These are phyloP conservation scores for Distichodus sexfasciatus DNA, from an alignment of 2,797 vertebrate genomes.

Conservation along the genomic window DNA sequence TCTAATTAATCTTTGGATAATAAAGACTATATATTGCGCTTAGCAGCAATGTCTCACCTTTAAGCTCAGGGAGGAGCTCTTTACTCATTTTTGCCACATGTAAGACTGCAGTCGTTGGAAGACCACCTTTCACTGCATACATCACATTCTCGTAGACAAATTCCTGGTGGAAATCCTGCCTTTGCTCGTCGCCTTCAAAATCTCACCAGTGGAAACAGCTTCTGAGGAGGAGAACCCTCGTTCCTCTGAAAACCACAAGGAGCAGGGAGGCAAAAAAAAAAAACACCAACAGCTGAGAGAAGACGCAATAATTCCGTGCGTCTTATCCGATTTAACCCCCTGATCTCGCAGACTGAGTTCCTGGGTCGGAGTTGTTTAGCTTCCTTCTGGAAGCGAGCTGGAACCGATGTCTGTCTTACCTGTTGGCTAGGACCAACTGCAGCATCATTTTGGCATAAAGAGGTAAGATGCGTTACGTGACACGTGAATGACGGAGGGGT, in stretches of 20 bases:
- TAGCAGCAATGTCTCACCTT: conserved; percentile 29
- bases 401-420: background rate
- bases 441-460: background rate
- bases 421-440: background rate
- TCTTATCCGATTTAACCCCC: background rate
- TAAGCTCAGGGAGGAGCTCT: conserved; percentile 46
- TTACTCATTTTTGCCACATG: conserved; percentile 45
- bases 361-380: background rate
- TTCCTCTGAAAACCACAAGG: conserved; percentile 5
- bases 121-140: conserved; percentile 36
- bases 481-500: too few relatives aligned
- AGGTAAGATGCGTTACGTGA: too few relatives aligned
- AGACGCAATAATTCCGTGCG: background rate
- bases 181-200: conserved; percentile 38
- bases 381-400: background rate
- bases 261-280: background rate
- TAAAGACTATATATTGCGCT: conserved; percentile 5
- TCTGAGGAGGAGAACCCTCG: conserved; percentile 27
- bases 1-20: too few relatives aligned
- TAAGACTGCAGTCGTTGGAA: conserved; percentile 38
- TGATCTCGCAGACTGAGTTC: background rate
- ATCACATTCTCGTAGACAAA: conserved; percentile 52
- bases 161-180: conserved; percentile 37
- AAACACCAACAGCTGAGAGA: background rate
- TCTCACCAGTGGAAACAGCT: conserved; percentile 45